These are phyloP conservation scores for Caenorhabditis japonica DNA, from an alignment of 2,888 invertebrate species.

Conservation along the genomic window DNA sequence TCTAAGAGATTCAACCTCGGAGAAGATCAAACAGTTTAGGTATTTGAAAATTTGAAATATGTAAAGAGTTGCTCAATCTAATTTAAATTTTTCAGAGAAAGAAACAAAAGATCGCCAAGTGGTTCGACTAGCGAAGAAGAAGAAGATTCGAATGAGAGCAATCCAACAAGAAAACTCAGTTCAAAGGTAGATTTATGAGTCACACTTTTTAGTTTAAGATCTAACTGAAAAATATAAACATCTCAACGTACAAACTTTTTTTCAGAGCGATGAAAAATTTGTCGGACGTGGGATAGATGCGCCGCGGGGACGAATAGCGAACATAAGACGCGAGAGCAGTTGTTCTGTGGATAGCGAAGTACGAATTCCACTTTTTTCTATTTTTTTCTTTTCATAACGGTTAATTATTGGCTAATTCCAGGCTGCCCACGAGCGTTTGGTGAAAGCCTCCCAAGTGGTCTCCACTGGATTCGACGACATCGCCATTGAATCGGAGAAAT, in stretches of 20 bases:
- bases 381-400: background rate
- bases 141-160: conserved; percentile 8
- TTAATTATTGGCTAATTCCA: conserved; percentile 47
- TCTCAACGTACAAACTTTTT: no score
- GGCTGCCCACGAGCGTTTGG: conserved; percentile 70
- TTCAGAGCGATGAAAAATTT: conserved; percentile 52
- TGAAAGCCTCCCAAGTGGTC: conserved; percentile 70
- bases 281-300: conserved; percentile 51
- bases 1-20: conserved; percentile 36
- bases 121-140: conserved; percentile 28
- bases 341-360: conserved; percentile 66
- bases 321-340: conserved; percentile 73
- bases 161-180: conserved; percentile 25
- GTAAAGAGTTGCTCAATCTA: background rate
- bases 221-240: no score
- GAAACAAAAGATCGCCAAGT: conserved; percentile 13
- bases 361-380: background rate
- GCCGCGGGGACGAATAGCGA: conserved; percentile 69
- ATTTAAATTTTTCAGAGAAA: conserved; percentile 11
- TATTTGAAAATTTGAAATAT: background rate
- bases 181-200: conserved; percentile 1
- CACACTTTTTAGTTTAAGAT: background rate
- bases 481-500: conserved; percentile 39
- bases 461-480: conserved; percentile 74
- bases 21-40: conserved; percentile 40